Evolutionary conservation across 1,140 invertebrate genomes (phyloP).

Genomic region (Asbolus verrucosus): DNA sequence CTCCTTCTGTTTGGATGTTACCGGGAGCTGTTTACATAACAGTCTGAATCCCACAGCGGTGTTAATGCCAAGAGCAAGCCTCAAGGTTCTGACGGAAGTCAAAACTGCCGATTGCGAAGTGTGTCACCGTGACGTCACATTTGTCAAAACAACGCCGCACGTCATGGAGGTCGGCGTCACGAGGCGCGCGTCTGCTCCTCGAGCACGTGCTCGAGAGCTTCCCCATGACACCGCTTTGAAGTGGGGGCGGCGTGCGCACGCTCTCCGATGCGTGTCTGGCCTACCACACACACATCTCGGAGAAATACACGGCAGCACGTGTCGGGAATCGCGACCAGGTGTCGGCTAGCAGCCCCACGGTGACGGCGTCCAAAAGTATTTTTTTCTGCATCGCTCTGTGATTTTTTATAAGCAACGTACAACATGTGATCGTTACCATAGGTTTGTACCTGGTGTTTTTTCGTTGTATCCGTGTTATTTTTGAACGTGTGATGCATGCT

Average conservation of each 20-base stretch:
- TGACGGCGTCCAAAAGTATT: conserved; percentile 10
- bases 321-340: conserved; percentile 27
- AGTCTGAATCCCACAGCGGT: too few relatives aligned
- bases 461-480: conserved; percentile 26
- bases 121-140: background rate
- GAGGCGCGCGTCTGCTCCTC: conserved; percentile 17
- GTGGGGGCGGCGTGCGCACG: conserved; percentile 31
- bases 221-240: conserved; percentile 14
- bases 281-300: conserved; percentile 22
- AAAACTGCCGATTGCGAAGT: background rate
- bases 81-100: too few relatives aligned
- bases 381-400: conserved; percentile 8
- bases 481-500: conserved; percentile 30
- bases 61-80: too few relatives aligned
- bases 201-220: conserved; percentile 30
- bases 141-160: background rate
- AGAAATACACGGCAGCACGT: conserved; percentile 30
- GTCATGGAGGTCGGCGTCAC: background rate
- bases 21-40: too few relatives aligned
- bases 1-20: too few relatives aligned
- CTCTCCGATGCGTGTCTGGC: conserved; percentile 26
- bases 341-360: conserved; percentile 6
- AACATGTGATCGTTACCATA: conserved; percentile 18
- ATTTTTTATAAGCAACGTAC: conserved; percentile 22
- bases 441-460: conserved; percentile 7